Evolutionary conservation across 2,888 invertebrate genomes (phyloP), one percentile per base, ranked within the genome.

Genomic region (Byasa hedistus): DNA sequence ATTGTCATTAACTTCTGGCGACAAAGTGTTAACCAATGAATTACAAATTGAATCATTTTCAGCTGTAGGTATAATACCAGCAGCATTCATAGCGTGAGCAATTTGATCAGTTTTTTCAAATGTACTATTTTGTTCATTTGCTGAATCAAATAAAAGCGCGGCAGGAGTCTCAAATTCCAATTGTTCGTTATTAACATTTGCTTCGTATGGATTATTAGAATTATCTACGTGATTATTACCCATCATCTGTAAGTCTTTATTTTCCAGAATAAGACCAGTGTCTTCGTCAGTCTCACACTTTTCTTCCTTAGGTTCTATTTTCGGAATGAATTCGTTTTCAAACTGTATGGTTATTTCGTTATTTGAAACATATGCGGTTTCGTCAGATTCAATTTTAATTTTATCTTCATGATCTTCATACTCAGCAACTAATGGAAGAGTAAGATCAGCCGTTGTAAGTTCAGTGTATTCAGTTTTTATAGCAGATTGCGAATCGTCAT

Each of bases 21-120:
- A 89, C 39, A 93, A 75, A 60, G 93, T 89, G 75, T 93, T 92
- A 2, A 92, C 92, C 57, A 93, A 77, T 22, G 92, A 85, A 36
- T 87, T 84, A 12, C 92, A 73, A 74, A 76, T 70, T 21, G 77
- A 75, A 63, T 75, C 79, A 10, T 78, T 70, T 32, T 87, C 86
- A 39, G 81, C n/a, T 19, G 75, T 73, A 3, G 87, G 77, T n/a
- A 83, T 76, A 66, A 91, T 91, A 48, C 91, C 89, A 8, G 90
- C 91, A 59, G 90, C 90, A 70, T 78, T 89, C 90, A 91, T 91
- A 1, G 90, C 91, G 72, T 90, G 84, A 19, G 88, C 89, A 44
- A 91, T 84, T 80, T 90, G 91, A 72, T 91, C 88, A 0, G 80
- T 81, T 73, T 89, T 91, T 61, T 87, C 86, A 2, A 73, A 44